Conservation (phyloP, 2,113 vertebrate species). For the Cnemophilus loriae region DNA sequence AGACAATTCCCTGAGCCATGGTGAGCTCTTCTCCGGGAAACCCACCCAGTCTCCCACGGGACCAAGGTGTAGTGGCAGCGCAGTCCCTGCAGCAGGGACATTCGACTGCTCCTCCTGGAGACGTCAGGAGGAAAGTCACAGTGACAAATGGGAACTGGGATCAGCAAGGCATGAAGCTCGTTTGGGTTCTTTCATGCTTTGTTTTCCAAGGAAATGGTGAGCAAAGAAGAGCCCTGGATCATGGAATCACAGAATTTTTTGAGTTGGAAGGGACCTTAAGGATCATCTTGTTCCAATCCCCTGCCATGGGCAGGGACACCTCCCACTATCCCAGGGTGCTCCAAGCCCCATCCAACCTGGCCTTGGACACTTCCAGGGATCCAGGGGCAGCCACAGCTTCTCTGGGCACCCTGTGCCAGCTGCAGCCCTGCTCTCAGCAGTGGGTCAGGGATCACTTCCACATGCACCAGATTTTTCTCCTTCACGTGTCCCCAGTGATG, state of each 20-base stretch:
- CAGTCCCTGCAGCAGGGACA: not conserved
- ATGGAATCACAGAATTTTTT: not conserved
- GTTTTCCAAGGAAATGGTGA: not conserved
- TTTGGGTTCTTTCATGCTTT: not conserved
- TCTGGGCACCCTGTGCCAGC: not conserved
- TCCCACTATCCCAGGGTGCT: rapidly evolving
- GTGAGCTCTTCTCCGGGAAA: not conserved
- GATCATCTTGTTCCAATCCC: rapidly evolving
- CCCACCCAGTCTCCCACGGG: not conserved
- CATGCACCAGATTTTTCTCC: not conserved
- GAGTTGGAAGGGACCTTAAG: not conserved
- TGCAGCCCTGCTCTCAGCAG: not conserved
- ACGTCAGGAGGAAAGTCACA: not conserved
- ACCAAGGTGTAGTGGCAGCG: not conserved
- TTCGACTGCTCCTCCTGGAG: not conserved
- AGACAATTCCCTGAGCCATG: not conserved
- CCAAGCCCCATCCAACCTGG: rapidly evolving
- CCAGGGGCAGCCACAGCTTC: not conserved
- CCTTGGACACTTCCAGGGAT: not conserved
- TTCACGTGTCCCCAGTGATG: not conserved
- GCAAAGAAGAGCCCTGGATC: not conserved
- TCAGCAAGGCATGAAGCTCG: not conserved
- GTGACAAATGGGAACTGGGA: not conserved
- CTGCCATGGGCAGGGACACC: not conserved
- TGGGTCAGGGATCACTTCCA: not conserved